Evolutionary conservation across 2,113 vertebrate species (phyloP).

Genomic region (Asarcornis scutulata): DNA sequence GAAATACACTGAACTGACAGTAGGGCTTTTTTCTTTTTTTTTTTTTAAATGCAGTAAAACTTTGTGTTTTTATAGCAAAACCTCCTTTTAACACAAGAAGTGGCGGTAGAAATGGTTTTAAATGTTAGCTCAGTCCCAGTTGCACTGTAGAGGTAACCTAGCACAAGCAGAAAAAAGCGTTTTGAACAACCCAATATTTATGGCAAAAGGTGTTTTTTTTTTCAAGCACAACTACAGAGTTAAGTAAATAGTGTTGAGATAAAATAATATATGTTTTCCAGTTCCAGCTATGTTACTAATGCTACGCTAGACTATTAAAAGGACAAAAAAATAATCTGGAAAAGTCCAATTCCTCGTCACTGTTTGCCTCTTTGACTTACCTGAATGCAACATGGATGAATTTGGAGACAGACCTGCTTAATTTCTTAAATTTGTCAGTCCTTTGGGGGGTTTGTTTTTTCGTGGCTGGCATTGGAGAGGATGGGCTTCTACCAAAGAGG

Average conservation of each 20-base stretch:
- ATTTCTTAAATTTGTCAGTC: neutral
- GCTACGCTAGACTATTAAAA: constrained; percentile 38
- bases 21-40: neutral
- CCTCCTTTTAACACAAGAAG: neutral
- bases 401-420: neutral
- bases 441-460: neutral
- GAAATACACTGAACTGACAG: neutral
- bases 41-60: neutral
- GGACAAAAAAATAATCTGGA: neutral
- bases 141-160: neutral
- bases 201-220: neutral
- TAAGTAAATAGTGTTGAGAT: constrained; percentile 30
- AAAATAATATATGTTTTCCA: constrained; percentile 66
- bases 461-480: neutral
- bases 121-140: neutral
- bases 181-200: constrained; percentile 28
- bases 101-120: neutral
- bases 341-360: neutral
- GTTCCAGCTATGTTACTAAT: constrained; percentile 22
- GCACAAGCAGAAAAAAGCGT: neutral
- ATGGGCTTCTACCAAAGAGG: neutral
- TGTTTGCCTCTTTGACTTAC: neutral
- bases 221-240: neutral
- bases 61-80: constrained; percentile 3
- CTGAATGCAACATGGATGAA: neutral